Base-by-base conservation (phyloP, 2,797 vertebrate genomes). In the Babyrousa celebensis region DNA sequence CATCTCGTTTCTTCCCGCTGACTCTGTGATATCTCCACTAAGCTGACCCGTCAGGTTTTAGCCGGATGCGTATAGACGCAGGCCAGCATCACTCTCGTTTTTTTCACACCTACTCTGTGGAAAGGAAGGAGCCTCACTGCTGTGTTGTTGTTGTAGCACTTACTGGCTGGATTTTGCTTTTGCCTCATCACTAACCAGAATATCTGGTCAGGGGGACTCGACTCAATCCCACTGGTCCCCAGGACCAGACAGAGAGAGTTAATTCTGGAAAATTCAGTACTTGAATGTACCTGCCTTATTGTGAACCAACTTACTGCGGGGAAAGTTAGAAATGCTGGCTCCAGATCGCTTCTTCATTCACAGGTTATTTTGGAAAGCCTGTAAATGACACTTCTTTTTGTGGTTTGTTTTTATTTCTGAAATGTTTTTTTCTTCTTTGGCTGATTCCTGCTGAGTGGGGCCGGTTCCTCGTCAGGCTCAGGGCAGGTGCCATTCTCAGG, bases 211-310 rank as follows among this genome's bases (percentile, higher is more conserved):
- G 68, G 78, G 95, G 95, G 74, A 82, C 84, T 91, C 58, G 17
- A 32, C 68, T 88, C 79, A 65, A 52, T 82, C 85, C 80, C 80
- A 52, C 92, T 36, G 20, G 75, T 95, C 90, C 96, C 95, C 74
- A 86, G 93, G 88, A 95, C 96, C 94, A 97, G 94, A 95, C 70
- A 96, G 67, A 95, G 72, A 95, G 72, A 70, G 65, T 95, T 85
- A 85, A 93, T 97, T 98, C 92, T 96, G 96, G 79, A 95, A 94
- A 96, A 90, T 94, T 96, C 84, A 94, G 96, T 97, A 96, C 97
- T 97, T 97, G 97, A 98, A 97, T 96, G 97, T 96, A 96, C 97
- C 96, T 98, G 98, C 97, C 98, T 98, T 98, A 97, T n/a, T 95
- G 96, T 96, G 87, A 90, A 93, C 91, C 96, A 95, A 83, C 92